Evolutionary conservation across 2,888 invertebrate species (phyloP).

Genomic region (Scaptomyza polygonia): DNA sequence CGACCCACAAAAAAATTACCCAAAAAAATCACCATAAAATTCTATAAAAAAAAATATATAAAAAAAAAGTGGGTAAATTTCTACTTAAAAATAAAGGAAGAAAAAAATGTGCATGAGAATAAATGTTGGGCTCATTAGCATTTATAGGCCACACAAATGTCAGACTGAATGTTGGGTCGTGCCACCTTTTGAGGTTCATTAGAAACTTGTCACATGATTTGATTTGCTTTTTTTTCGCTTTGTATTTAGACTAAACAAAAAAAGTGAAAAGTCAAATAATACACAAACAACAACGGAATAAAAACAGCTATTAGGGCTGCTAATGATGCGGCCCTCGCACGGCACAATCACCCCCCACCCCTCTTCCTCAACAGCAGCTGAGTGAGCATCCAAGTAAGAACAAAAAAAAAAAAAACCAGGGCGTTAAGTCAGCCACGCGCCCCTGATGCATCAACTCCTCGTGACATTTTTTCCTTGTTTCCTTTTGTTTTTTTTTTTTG

Average conservation of each 20-base stretch:
- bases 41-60: slow-evolving; percentile 65
- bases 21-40: slow-evolving; percentile 74
- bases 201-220: slow-evolving; percentile 79
- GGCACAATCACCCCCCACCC: slow-evolving; percentile 40
- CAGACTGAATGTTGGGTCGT: slow-evolving; percentile 35
- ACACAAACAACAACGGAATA: too few species aligned
- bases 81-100: slow-evolving; percentile 17
- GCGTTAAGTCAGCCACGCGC: slow-evolving; percentile 64
- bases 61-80: slow-evolving; percentile 39
- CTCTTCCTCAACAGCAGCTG: slow-evolving; percentile 21
- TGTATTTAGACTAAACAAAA: slow-evolving; percentile 22
- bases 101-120: slow-evolving; percentile 13
- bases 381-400: slow-evolving; percentile 19
- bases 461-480: not conserved
- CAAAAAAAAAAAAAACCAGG: slow-evolving; percentile 20
- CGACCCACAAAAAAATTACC: slow-evolving; percentile 71
- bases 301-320: slow-evolving; percentile 52
- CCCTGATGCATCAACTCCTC: slow-evolving; percentile 44
- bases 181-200: slow-evolving; percentile 65
- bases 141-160: slow-evolving; percentile 75
- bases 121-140: slow-evolving; percentile 68
- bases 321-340: slow-evolving; percentile 68
- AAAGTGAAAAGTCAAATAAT: slow-evolving; percentile 33
- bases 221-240: slow-evolving; percentile 51
- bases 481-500: slow-evolving; percentile 24